Conservation (phyloP, 2,888 invertebrate species). For the Ochropacha duplaris region DNA sequence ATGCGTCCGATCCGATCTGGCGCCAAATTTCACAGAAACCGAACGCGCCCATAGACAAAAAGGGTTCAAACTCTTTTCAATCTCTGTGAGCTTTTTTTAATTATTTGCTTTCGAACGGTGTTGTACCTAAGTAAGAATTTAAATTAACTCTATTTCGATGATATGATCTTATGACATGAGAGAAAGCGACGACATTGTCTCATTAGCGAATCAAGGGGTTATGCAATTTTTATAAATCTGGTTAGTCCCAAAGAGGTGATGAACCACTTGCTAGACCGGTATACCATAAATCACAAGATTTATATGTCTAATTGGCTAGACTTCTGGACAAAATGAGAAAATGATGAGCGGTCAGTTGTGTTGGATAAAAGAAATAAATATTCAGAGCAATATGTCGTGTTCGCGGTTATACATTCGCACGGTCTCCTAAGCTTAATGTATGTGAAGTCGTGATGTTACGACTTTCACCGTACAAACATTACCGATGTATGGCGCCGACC, state of each 20-base stretch:
- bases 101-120: neutral
- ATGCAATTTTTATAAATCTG: too few species aligned
- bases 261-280: neutral
- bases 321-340: slow-evolving; percentile 62
- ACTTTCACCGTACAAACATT: slow-evolving; percentile 77
- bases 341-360: slow-evolving; percentile 65
- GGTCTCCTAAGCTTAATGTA: slow-evolving; percentile 70
- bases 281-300: slow-evolving; percentile 39
- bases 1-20: slow-evolving; percentile 63
- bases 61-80: slow-evolving; percentile 34
- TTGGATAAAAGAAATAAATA: slow-evolving; percentile 40
- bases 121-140: neutral
- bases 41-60: slow-evolving; percentile 38
- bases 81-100: slow-evolving; percentile 11
- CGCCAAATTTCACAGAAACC: slow-evolving; percentile 78
- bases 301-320: slow-evolving; percentile 11
- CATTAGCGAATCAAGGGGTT: neutral
- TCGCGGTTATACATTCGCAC: slow-evolving; percentile 68
- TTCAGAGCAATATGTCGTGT: slow-evolving; percentile 54
- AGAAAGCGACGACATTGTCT: neutral
- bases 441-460: slow-evolving; percentile 73
- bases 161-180: neutral
- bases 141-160: neutral
- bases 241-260: too few species aligned
- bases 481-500: slow-evolving; percentile 56